Conservation (phyloP, 1,140 invertebrate genomes). For the Eciton burchellii region DNA sequence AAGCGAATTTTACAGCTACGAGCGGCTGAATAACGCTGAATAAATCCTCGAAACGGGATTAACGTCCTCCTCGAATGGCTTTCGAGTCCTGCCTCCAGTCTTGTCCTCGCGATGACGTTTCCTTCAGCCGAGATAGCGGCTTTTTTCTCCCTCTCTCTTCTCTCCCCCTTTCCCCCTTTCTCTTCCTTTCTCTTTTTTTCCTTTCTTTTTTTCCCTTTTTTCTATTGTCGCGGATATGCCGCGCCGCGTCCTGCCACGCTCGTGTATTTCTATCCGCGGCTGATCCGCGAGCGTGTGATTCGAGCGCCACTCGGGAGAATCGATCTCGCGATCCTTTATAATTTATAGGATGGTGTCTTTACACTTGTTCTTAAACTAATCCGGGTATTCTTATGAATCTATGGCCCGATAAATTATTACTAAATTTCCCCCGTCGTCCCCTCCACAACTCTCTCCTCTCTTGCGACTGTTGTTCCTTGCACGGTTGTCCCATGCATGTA, state of each 20-base stretch:
- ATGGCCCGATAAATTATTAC: slow-evolving; percentile 28
- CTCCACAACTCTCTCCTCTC: slow-evolving; percentile 2
- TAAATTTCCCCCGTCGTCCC: slow-evolving; percentile 20
- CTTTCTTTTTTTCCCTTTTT: no score
- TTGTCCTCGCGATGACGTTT: slow-evolving; percentile 44
- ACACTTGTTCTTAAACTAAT: slow-evolving; percentile 25
- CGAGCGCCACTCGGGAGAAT: slow-evolving; percentile 1
- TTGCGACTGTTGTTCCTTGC: no score
- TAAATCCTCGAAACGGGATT: slow-evolving; percentile 43
- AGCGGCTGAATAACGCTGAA: slow-evolving; percentile 21
- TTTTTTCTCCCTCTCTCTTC: no score
- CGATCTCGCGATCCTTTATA: background rate
- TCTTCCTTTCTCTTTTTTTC: no score
- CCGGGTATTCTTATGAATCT: slow-evolving; percentile 15
- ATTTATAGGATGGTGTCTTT: slow-evolving; percentile 21
- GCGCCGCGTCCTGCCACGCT: slow-evolving; percentile 15
- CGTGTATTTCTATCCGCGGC: background rate
- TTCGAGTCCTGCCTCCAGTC: slow-evolving; percentile 7
- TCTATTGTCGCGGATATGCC: slow-evolving; percentile 28
- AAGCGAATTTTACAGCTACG: slow-evolving; percentile 30
- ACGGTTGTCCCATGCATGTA: slow-evolving; percentile 7
- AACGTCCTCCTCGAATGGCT: background rate
- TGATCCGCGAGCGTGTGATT: background rate
- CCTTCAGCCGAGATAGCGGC: background rate
- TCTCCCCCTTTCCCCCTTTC: no score